Evolutionary conservation across 2,888 invertebrate genomes (phyloP).

Genomic region (Pollenia griseotomentosa): DNA sequence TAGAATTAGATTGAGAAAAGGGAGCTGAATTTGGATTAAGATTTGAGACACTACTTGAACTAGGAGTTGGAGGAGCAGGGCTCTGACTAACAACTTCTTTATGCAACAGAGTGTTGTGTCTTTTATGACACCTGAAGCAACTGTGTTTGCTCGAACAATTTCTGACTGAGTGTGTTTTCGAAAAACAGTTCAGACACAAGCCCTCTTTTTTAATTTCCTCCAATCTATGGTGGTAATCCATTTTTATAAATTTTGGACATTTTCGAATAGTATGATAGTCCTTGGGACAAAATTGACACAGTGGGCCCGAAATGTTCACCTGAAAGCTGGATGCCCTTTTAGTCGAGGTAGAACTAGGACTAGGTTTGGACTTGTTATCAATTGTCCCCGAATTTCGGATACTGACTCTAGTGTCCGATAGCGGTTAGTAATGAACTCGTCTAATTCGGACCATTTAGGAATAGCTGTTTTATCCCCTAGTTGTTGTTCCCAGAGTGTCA

Average conservation of each 20-base stretch:
- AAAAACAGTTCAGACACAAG: constrained; percentile 38
- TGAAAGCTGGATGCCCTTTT: constrained; percentile 26
- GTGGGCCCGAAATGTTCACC: constrained; percentile 1
- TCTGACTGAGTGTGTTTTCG: background rate
- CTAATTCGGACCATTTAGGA: constrained; percentile 35
- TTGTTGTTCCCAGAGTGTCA: constrained; percentile 46
- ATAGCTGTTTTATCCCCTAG: constrained; percentile 9
- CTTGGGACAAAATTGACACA: constrained; percentile 16
- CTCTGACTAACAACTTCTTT: too few relatives aligned
- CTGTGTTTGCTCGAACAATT: constrained; percentile 6
- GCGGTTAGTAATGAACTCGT: constrained; percentile 31
- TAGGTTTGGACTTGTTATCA: background rate
- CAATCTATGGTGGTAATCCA: background rate
- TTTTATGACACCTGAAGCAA: constrained; percentile 7
- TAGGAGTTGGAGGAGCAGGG: background rate
- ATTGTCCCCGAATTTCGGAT: constrained; percentile 10
- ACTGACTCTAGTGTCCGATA: constrained; percentile 40
- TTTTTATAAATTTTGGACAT: constrained; percentile 37
- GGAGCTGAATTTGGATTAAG: constrained; percentile 8
- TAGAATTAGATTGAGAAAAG: background rate
- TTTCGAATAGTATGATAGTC: constrained; percentile 9
- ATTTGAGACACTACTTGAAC: background rate
- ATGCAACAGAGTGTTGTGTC: constrained; percentile 6
- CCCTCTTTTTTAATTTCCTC: constrained; percentile 8
- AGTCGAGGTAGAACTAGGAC: background rate